Percentiles rank a stretch among this genome's conserved stretches.
phyloP scores from a whole-genome alignment of 2,113 vertebrate genomes.

The Morone saxatilis region DNA sequence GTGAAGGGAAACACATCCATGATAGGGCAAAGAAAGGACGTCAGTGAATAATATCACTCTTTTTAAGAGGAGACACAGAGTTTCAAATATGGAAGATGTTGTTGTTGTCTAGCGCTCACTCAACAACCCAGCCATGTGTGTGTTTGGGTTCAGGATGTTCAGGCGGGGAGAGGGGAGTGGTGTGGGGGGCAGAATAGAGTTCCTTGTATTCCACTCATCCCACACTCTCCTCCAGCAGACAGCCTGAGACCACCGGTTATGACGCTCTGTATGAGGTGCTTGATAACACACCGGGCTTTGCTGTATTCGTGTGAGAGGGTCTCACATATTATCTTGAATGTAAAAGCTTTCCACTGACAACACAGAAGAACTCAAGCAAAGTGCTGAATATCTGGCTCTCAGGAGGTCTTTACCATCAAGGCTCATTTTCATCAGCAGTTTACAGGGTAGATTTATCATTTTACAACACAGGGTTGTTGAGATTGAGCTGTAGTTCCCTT shows the following conservation, averaged over 20 bases:
- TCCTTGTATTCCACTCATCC: slow-evolving; percentile 35
- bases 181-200: slow-evolving; percentile 23
- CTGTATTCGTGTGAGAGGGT: neutral
- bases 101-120: neutral
- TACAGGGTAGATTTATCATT: no score
- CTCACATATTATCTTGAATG: neutral
- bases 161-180: neutral
- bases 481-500: no score
- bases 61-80: neutral
- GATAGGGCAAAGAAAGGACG: no score
- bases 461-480: no score
- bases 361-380: neutral
- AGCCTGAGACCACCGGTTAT: neutral
- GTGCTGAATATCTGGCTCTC: neutral
- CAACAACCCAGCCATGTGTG: slow-evolving; percentile 19
- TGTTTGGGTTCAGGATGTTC: slow-evolving; percentile 22
- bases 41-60: no score
- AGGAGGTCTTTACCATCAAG: no score
- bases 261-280: neutral
- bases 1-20: neutral
- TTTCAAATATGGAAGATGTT: neutral
- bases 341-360: neutral
- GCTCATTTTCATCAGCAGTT: no score
- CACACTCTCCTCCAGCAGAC: slow-evolving; percentile 8
- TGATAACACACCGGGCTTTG: neutral